These are phyloP conservation scores for Mellilla xanthometata DNA, from an alignment of 2,888 invertebrate species.

Conservation along the genomic window DNA sequence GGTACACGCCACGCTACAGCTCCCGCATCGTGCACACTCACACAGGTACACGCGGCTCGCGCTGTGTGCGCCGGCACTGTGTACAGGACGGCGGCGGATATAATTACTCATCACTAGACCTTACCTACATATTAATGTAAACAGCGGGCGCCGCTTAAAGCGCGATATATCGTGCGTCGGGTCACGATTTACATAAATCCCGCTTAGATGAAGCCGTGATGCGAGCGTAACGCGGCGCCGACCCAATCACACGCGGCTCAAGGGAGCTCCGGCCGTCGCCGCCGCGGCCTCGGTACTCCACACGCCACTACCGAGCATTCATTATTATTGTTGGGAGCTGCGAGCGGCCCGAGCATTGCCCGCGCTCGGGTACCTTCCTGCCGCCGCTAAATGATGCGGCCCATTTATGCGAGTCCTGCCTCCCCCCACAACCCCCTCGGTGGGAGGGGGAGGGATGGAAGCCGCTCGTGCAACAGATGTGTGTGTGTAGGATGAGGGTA, in stretches of 20 bases:
- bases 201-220: conserved; percentile 19
- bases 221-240: conserved; percentile 30
- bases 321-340: conserved; percentile 52
- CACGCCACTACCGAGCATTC: conserved; percentile 46
- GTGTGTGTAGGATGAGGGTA: conserved; percentile 2
- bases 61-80: too few relatives aligned
- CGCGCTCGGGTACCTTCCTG: conserved; percentile 41
- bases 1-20: conserved; percentile 87
- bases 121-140: conserved; percentile 19
- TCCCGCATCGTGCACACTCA: conserved; percentile 92
- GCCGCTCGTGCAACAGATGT: too few relatives aligned
- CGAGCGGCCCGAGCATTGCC: conserved; percentile 35
- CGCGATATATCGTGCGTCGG: conserved; percentile 11
- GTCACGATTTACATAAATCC: conserved; percentile 33
- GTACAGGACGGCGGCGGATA: neutral
- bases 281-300: conserved; percentile 39
- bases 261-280: conserved; percentile 27
- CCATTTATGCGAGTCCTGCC: conserved; percentile 38
- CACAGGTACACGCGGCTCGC: conserved; percentile 84
- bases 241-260: conserved; percentile 45
- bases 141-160: conserved; percentile 20
- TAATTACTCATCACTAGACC: conserved; percentile 18
- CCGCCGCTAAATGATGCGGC: conserved; percentile 35
- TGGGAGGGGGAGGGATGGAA: too few relatives aligned
- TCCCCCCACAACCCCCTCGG: conserved; percentile 12